Percentiles rank a stretch among this genome's conserved stretches.
Evolutionary conservation across 2,113 vertebrate genomes (phyloP).

Genomic region (Pelvicachromis taeniatus): DNA sequence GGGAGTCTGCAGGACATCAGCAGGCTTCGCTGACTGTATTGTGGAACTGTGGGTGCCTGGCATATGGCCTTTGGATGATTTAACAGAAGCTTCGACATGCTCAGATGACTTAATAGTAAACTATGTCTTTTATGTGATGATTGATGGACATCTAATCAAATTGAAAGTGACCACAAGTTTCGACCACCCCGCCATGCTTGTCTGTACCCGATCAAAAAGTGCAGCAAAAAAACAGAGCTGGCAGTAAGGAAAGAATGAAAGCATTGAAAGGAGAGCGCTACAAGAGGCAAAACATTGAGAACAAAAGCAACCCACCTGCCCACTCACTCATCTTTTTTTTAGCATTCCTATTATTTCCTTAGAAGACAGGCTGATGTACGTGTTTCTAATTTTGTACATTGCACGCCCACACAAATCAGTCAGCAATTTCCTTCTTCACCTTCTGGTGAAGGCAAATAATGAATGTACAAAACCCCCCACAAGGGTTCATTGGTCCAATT

Average conservation of each 20-base stretch:
- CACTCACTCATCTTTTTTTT: background rate
- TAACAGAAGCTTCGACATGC: background rate
- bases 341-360: background rate
- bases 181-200: background rate
- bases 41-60: conserved; percentile 23
- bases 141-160: background rate
- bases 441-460: background rate
- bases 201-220: conserved; percentile 4
- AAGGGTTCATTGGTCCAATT: background rate
- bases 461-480: accelerated
- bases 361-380: background rate
- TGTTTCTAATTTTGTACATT: background rate
- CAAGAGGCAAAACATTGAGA: background rate
- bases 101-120: background rate
- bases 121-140: background rate
- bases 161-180: background rate
- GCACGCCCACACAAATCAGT: background rate
- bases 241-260: background rate
- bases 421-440: background rate
- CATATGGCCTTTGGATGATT: background rate
- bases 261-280: background rate
- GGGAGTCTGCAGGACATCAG: conserved; percentile 9
- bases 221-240: background rate
- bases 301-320: background rate
- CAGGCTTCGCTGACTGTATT: conserved; percentile 3